Base-by-base conservation (phyloP, 2,888 invertebrate genomes). In the Neocrepidodera transversa region DNA sequence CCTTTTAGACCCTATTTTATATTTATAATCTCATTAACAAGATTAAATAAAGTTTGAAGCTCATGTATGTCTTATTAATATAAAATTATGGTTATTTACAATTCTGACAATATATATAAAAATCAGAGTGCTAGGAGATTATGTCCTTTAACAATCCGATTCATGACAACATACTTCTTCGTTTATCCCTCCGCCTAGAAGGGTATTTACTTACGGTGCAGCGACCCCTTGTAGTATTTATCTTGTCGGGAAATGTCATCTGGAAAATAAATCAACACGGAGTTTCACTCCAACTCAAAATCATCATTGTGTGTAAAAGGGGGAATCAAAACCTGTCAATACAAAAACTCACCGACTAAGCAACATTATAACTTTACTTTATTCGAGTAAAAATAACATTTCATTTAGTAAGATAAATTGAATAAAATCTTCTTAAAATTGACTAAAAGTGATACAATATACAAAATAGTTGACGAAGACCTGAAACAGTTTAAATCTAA, bases 201-300 rank as follows among this genome's bases (percentile, higher is more conserved):
- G 23, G 40, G 51, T 59, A 56, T 59, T 58, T 58, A 52, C 55
- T 56, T 38, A 32, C 43, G 47, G 59, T 32, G 45, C 56, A 59
- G 50, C 62, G 62, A 62, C 62, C 62, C 56, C 49, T 58, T 47
- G 30, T 38, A 49, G 59, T 59, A 58, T 62, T 62, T 62, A 59
- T 59, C 59, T 56, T 62, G 49, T 49, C 47, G 56, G 53, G 49
- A 59, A 62, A 62, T 62, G 59, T 56, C 62, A 59, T 59, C 56
- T 38, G 52, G 45, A 42, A 49, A 53, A 62, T 59, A 62, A 62
- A 62, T 62, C 58, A 59, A 55, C 35, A 49, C 62, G 5, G 52
- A 49, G 23, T 36, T 42, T 59, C 26, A 26, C 55, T 55, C 43
- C 17, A 38, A 32, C 32, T 23, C 14, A 38, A 52, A 57, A 53